Evolutionary conservation across 2,113 vertebrate genomes (phyloP), one percentile per base, ranked within the genome.

Genomic region (Rynchops niger): DNA sequence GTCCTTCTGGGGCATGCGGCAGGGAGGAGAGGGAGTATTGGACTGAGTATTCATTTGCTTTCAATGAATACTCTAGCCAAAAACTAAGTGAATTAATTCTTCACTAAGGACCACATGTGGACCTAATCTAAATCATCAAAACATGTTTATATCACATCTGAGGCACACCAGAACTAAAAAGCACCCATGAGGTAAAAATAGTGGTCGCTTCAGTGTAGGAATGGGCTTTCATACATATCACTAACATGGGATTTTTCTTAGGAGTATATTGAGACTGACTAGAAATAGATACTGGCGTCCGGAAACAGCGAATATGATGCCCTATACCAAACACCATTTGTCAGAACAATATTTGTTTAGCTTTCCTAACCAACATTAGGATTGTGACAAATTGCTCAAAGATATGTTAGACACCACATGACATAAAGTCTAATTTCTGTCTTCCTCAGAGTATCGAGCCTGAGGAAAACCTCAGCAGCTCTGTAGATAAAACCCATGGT

Each of bases 1-100:
- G 59, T 21, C n/a, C 15, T 42, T 55, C 47, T 36, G n/a, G 9
- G 45, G 50, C 36, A 49, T 0, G 0, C 2, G 1, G 26, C 23
- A 83, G 40, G 26, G 10, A 86, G 6, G 8, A 79, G 34, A 63
- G 21, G 1, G 23, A 56, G 9, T 30, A 32, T 0, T 38, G 22
- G 32, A 38, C 11, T 3, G 20, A 42, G 29, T 15, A 26, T 12
- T 53, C 5, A 11, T 47, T 71, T 42, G 23, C 29, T 84, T 70
- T 55, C 70, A 53, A 13, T 20, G 13, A 65, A 43, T 50, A n/a
- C 6, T 27, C 43, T 5, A 38, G 43, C 9, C 22, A 62, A 5
- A 12, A 50, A 17, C 9, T 22, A 59, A 87, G 79, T 18, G 0
- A 81, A 74, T 27, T 13, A 3, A 47, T 40, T 70, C 27, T 74